A percentile compares a stretch with the other conserved stretches of the same genome.
phyloP scores from a whole-genome alignment of 2,888 invertebrate genomes.

The Lasioglossum pauxillum region DNA sequence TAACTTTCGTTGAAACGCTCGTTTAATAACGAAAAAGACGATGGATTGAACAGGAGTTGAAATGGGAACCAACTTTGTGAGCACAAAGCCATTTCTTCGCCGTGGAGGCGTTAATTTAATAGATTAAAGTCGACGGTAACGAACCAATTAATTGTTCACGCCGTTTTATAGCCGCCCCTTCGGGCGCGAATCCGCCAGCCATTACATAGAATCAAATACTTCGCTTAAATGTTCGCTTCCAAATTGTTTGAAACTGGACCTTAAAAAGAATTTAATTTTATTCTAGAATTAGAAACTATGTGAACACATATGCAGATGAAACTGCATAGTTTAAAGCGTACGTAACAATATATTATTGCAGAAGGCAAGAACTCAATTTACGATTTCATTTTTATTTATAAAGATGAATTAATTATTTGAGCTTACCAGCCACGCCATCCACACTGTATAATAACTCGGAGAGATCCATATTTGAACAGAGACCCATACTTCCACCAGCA shows the following conservation, averaged over 20 bases:
- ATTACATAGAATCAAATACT: neutral
- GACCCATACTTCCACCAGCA: neutral
- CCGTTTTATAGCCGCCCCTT: neutral
- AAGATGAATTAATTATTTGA: neutral
- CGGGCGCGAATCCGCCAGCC: neutral
- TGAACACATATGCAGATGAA: neutral
- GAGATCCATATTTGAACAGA: neutral
- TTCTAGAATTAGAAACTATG: neutral
- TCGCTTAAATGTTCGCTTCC: no score
- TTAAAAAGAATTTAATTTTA: no score
- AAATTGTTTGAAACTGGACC: neutral
- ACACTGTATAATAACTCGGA: neutral
- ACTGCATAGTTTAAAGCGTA: neutral
- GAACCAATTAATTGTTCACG: conserved; percentile 19
- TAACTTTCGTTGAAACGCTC: neutral
- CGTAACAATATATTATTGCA: neutral
- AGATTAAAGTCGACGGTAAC: neutral
- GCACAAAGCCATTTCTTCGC: neutral
- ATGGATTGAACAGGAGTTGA: no score
- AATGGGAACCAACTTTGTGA: neutral
- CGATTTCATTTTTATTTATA: neutral
- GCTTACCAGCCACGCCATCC: neutral
- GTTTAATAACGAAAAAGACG: neutral
- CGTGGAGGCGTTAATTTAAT: neutral
- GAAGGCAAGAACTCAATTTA: neutral